Evolutionary conservation across 2,113 vertebrate genomes (phyloP), one percentile per base, ranked within the genome.

Genomic region (Synchiropus splendidus): DNA sequence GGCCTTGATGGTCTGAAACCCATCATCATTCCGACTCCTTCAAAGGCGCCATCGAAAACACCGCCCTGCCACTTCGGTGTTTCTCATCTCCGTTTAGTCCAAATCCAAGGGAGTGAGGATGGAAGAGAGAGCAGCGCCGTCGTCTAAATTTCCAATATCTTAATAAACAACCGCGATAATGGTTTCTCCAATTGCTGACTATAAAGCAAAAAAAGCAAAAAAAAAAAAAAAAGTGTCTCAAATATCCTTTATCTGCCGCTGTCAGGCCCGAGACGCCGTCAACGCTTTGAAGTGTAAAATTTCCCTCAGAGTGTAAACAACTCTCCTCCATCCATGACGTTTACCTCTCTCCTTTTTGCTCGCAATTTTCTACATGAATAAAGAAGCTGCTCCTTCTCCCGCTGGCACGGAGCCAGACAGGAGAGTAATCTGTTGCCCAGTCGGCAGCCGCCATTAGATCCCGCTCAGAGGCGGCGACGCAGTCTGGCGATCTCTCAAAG

Each of bases 281-380:
- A 62, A 45, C 64, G 59, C 72, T 73, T 75, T 67, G 54, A 70
- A 82, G 77, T 78, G 72, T 72, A 70, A 77, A 70, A 58, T 78
- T 79, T 74, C 63, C 63, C 64, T 73, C 51, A 53, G 60, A 78
- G 72, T 75, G 66, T 78, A 83, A 77, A 81, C 68, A 81, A 72
- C 69, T 68, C 64, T 48, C 77, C 54, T 38, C 65, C 67, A 69
- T 73, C 75, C 59, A 55, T 67, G 70, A 69, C 68, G 61, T 57
- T 64, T 72, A 74, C 70, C 71, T 63, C 70, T 77, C 54, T 48
- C 77, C 64, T 77, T 72, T 78, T 72, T 77, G 73, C 59, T 53
- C 27, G 40, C 66, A 78, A 78, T 83, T 81, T 82, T 78, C 78
- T 75, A 68, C 76, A 82, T 75, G 75, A 75, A 72, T 80, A 75